Base-by-base conservation (phyloP, 1,140 invertebrate genomes). In the Philopotamus ludificatus region DNA sequence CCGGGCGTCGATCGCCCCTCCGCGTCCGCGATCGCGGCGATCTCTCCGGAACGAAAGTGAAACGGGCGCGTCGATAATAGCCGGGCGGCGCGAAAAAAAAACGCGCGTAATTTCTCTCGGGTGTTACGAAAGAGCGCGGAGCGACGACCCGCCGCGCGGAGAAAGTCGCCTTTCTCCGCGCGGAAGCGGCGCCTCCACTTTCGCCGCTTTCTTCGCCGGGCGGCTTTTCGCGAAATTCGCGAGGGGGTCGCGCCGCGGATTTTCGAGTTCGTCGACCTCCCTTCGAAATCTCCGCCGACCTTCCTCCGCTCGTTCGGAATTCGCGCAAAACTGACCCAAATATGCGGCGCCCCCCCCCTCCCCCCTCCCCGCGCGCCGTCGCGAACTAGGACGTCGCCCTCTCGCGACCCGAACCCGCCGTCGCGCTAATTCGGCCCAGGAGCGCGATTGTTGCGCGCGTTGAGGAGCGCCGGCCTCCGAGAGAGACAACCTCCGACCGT, bases 101-200 rank as follows among this genome's bases (percentile, higher is more conserved):
- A 45, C 23, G 34, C 21, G 58, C 21, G 63, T 65, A 65, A 69
- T 68, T 68, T 68, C 67, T 68, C 57, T 55, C n/a, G 23, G 41
- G 34, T 42, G 54, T 69, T 69, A 69, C 67, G 58, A 65, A 59
- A 69, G 63, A 65, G 51, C 55, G 34, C 16, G 64, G 15, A n/a
- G 47, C 51, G 51, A 45, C 39, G 61, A 41, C 45, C 22, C 22
- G 45, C 26, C 53, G 54, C 39, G 2, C 8, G 41, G 68, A 70
- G 68, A 70, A 70, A 70, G 68, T 63, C 58, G 54, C 65, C 67
- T 69, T 69, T 70, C 68, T 63, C 68, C 59, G 16, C 54, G 59
- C 67, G 67, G 63, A 65, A 65, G 58, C 50, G 50, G 25, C 49
- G 12, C 16, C 60, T 51, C 63, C 64, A 66, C 68, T 70, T 70